Percentiles rank a stretch among this genome's conserved stretches.
These are phyloP conservation scores for Leistus spinibarbis DNA, from an alignment of 2,888 invertebrate genomes.

Conservation along the genomic window DNA sequence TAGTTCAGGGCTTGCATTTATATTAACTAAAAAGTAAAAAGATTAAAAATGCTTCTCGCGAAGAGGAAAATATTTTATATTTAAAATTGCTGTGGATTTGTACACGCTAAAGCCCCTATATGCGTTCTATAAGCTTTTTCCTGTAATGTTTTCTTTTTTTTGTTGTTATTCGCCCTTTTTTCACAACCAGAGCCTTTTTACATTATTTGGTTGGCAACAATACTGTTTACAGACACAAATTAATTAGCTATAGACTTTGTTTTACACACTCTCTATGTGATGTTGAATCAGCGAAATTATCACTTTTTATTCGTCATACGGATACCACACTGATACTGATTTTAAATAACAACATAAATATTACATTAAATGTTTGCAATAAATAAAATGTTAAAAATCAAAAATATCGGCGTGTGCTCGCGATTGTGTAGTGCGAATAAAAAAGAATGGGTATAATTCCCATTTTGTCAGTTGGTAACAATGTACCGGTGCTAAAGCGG, in stretches of 20 bases:
- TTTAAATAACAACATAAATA: too few relatives aligned
- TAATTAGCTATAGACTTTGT: slow-evolving; percentile 33
- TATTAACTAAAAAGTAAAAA: slow-evolving; percentile 36
- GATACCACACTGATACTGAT: too few relatives aligned
- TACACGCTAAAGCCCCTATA: slow-evolving; percentile 24
- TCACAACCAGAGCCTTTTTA: not conserved
- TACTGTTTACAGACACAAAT: slow-evolving; percentile 24
- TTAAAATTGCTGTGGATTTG: slow-evolving; percentile 38
- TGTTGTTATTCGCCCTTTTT: not conserved
- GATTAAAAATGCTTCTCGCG: slow-evolving; percentile 31
- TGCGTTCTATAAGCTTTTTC: slow-evolving; percentile 21
- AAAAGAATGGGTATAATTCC: not conserved
- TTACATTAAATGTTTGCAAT: too few relatives aligned
- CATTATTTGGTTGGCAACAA: not conserved
- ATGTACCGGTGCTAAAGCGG: not conserved
- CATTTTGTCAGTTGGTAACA: not conserved
- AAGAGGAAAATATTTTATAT: slow-evolving; percentile 38
- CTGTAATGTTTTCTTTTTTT: slow-evolving; percentile 26
- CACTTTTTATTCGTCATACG: too few relatives aligned
- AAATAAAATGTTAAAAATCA: not conserved
- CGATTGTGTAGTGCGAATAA: not conserved
- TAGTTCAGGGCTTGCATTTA: slow-evolving; percentile 28
- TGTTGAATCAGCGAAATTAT: not conserved
- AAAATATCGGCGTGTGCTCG: not conserved
- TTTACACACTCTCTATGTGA: not conserved